A percentile compares a stretch with the other conserved stretches of the same genome.
These are phyloP conservation scores for Leptarthrus brevirostris DNA, from an alignment of 2,888 invertebrate species.

Conservation along the genomic window DNA sequence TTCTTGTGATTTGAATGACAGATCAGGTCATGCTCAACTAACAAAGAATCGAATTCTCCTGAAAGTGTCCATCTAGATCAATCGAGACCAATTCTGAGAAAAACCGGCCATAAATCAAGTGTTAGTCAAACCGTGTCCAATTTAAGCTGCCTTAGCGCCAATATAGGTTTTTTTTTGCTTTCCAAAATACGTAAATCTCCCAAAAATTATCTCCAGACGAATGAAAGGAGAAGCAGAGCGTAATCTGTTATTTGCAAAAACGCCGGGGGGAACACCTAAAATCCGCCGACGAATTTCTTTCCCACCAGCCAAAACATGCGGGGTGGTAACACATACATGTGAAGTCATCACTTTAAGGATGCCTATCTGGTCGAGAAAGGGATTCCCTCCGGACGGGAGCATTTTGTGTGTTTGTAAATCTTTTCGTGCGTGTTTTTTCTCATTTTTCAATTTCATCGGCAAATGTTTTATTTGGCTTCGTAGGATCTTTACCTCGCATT, in stretches of 20 bases:
- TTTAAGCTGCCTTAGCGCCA: conserved; percentile 30
- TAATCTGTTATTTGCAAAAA: conserved; percentile 36
- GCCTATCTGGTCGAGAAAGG: background rate
- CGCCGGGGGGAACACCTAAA: conserved; percentile 44
- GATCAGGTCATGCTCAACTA: too few species aligned
- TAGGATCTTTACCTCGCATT: conserved; percentile 9
- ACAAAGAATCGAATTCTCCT: too few species aligned
- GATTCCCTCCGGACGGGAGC: background rate
- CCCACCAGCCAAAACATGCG: background rate
- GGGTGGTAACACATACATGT: background rate
- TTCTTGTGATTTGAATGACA: too few species aligned
- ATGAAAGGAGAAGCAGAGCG: conserved; percentile 15
- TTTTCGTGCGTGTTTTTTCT: conserved; percentile 23
- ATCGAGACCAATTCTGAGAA: conserved; percentile 29
- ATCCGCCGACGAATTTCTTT: conserved; percentile 43
- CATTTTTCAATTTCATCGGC: conserved; percentile 32
- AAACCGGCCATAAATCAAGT: conserved; percentile 24
- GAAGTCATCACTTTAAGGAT: background rate
- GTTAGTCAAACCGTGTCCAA: conserved; percentile 37
- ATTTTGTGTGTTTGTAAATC: background rate
- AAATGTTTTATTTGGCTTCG: conserved; percentile 29
- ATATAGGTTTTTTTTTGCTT: conserved; percentile 11
- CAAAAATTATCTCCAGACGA: conserved; percentile 32
- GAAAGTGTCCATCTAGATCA: conserved; percentile 11
- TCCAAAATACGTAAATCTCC: conserved; percentile 22